Conservation (phyloP, 2,888 invertebrate genomes). For the Tigriopus californicus region DNA sequence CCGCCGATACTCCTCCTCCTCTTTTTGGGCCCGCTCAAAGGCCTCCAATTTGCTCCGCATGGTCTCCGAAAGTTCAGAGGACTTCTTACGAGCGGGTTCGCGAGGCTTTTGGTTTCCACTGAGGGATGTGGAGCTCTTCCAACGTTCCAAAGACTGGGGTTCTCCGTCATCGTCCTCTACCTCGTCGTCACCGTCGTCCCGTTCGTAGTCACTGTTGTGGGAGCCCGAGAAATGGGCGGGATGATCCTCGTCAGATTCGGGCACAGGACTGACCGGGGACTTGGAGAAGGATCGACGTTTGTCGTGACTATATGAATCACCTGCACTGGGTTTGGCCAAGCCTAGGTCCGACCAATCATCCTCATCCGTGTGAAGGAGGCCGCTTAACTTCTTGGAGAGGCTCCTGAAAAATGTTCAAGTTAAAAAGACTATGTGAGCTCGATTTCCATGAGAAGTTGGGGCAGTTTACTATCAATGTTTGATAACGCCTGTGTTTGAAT, state of each 20-base stretch:
- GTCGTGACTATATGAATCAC: background rate
- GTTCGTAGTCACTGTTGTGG: background rate
- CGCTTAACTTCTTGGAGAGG: constrained; percentile 2
- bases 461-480: too few relatives aligned
- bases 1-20: background rate
- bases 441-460: too few relatives aligned
- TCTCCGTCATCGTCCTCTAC: background rate
- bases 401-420: constrained; percentile 8
- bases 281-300: background rate
- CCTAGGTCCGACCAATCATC: background rate
- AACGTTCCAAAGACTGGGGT: background rate
- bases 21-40: background rate
- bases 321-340: background rate
- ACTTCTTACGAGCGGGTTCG: background rate
- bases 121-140: background rate
- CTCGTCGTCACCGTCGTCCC: background rate
- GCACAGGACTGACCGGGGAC: background rate
- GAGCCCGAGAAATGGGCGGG: background rate
- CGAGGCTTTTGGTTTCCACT: background rate
- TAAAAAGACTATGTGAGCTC: background rate
- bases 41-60: constrained; percentile 3
- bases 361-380: background rate
- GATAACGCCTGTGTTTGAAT: too few relatives aligned
- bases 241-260: background rate
- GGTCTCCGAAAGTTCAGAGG: constrained; percentile 2